Conservation (phyloP, 2,113 vertebrate species). For the Gavia stellata region DNA sequence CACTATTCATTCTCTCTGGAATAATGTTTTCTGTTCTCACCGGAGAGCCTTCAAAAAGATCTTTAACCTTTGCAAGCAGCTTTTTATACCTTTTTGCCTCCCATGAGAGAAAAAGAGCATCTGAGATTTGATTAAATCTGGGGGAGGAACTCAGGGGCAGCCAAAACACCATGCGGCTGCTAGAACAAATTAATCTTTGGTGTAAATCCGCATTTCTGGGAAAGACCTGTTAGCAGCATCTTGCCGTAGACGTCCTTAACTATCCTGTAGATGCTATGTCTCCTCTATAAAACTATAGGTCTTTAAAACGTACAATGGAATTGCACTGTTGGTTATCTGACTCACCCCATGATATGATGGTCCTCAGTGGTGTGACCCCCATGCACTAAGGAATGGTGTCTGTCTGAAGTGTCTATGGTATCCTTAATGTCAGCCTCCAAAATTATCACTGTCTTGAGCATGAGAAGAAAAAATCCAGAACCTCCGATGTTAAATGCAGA, state of each 20-base stretch:
- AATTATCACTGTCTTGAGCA: not conserved
- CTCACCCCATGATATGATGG: fast-evolving
- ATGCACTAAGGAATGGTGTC: not conserved
- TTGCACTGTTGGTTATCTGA: not conserved
- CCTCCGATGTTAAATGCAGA: not conserved
- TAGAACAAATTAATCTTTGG: not conserved
- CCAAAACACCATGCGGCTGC: not conserved
- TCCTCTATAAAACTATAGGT: not conserved
- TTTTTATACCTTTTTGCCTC: not conserved
- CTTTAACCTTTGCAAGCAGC: conserved; percentile 19
- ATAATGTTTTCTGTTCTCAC: conserved; percentile 19
- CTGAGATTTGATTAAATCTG: not conserved
- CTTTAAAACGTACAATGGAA: not conserved
- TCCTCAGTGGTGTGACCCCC: not conserved
- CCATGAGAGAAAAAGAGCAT: not conserved
- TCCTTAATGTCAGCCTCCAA: not conserved
- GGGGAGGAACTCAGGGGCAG: not conserved
- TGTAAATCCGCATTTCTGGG: not conserved
- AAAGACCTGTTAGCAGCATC: not conserved
- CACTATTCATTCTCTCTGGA: not conserved
- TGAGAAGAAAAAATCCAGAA: not conserved
- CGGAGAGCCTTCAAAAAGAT: not conserved
- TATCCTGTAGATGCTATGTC: not conserved
- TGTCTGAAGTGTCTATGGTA: not conserved
- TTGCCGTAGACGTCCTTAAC: not conserved